phyloP scores from a whole-genome alignment of 2,113 vertebrate species.

The Danionella cerebrum region DNA sequence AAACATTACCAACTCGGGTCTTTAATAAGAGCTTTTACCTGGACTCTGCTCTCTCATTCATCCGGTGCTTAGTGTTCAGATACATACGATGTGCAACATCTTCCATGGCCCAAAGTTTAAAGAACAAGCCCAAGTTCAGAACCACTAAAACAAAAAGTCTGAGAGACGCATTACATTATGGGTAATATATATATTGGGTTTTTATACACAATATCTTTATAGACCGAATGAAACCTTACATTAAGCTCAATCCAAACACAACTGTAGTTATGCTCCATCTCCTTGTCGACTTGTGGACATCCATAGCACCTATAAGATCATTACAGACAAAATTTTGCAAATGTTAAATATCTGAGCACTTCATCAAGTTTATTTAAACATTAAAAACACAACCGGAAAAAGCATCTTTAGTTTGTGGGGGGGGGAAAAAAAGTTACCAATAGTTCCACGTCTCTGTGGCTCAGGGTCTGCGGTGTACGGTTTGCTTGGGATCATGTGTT shows the following conservation, averaged over 20 bases:
- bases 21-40: constrained; percentile 44
- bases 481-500: constrained; percentile 64
- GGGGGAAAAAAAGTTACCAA: constrained; percentile 48
- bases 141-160: constrained; percentile 83
- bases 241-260: constrained; percentile 60
- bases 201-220: too few species aligned
- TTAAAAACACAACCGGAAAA: neutral
- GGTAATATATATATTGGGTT: too few species aligned
- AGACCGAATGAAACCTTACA: constrained; percentile 53
- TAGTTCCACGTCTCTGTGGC: constrained; percentile 44
- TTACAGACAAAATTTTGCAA: neutral
- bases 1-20: neutral
- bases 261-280: constrained; percentile 51
- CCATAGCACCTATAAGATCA: constrained; percentile 48
- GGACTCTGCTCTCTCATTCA: constrained; percentile 51
- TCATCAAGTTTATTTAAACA: neutral
- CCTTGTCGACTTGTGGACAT: constrained; percentile 28
- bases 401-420: too few species aligned
- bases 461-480: constrained; percentile 48
- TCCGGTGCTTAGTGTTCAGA: constrained; percentile 60
- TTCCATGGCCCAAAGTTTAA: constrained; percentile 91
- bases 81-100: constrained; percentile 81
- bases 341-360: neutral
- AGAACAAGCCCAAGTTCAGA: constrained; percentile 84
- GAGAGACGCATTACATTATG: neutral